Percentiles rank a stretch among this genome's conserved stretches.
Conservation (phyloP, 2,113 vertebrate genomes). For the Cathartes aura region DNA sequence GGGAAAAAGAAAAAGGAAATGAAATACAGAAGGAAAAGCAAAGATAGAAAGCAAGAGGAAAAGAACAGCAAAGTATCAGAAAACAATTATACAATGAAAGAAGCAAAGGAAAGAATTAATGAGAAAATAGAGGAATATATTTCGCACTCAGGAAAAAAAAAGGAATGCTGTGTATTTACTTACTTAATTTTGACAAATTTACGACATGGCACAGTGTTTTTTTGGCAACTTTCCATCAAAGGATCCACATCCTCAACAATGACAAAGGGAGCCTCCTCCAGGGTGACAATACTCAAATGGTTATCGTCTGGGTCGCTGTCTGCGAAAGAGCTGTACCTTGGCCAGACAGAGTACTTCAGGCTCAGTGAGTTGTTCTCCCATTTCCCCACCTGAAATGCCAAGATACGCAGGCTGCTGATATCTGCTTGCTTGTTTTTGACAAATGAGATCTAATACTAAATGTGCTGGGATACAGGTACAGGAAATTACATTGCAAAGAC, state of each 20-base stretch:
- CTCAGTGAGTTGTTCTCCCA: conserved; percentile 94
- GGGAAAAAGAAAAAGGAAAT: background rate
- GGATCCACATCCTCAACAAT: conserved; percentile 96
- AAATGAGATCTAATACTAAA: background rate
- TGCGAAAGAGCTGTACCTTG: conserved; percentile 90
- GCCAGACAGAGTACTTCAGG: conserved; percentile 95
- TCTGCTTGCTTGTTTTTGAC: background rate
- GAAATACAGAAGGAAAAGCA: background rate
- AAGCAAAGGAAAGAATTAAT: background rate
- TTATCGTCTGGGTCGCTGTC: conserved; percentile 93
- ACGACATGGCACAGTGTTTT: conserved; percentile 95
- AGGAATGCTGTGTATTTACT: conserved; percentile 25
- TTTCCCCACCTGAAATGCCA: conserved; percentile 87
- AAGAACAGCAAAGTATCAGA: background rate
- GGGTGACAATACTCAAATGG: conserved; percentile 96
- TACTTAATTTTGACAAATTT: conserved; percentile 94
- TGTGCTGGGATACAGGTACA: background rate
- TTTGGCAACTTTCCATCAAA: conserved; percentile 93
- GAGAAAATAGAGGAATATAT: background rate
- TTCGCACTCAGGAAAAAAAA: background rate
- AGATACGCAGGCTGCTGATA: background rate
- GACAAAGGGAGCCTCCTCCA: conserved; percentile 97
- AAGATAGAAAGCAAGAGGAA: background rate
- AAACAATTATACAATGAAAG: background rate
- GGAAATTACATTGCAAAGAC: background rate